Percentiles rank a stretch among this genome's conserved stretches.
These are phyloP conservation scores for Graptemys geographica DNA, from an alignment of 2,797 vertebrate species.

Conservation along the genomic window DNA sequence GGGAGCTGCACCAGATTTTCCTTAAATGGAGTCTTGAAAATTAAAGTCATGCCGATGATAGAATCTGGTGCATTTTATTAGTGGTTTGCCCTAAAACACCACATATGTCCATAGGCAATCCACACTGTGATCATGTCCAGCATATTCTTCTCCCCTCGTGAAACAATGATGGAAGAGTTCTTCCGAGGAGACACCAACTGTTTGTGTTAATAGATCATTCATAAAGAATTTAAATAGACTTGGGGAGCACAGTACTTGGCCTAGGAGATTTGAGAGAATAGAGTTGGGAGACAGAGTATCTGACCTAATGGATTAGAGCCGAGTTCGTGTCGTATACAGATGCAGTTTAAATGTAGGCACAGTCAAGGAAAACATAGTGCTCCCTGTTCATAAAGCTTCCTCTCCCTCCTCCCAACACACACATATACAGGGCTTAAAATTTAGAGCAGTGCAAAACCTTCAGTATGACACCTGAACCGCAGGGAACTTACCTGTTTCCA, in stretches of 20 bases:
- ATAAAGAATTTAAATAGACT: background rate
- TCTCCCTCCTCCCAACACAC: background rate
- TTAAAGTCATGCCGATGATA: background rate
- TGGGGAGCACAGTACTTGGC: background rate
- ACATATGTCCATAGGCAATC: background rate
- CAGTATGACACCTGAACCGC: slow-evolving; percentile 21
- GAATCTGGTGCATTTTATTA: background rate
- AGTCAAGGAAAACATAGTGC: slow-evolving; percentile 7
- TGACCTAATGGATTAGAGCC: background rate
- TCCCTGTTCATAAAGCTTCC: background rate
- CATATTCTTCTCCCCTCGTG: background rate
- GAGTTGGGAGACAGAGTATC: background rate
- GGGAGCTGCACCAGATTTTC: background rate
- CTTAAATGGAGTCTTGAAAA: background rate
- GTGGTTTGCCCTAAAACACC: background rate
- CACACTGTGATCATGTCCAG: background rate
- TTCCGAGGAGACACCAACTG: background rate
- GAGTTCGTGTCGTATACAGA: slow-evolving; percentile 19
- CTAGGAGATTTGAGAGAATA: background rate
- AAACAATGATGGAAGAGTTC: background rate
- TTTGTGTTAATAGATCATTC: background rate
- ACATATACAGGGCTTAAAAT: background rate
- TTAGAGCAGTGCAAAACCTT: background rate
- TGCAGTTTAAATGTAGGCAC: background rate
- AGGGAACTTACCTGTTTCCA: slow-evolving; percentile 36